Conservation (phyloP, 92 coral and sea anemone species). For the Porites lobata region DNA sequence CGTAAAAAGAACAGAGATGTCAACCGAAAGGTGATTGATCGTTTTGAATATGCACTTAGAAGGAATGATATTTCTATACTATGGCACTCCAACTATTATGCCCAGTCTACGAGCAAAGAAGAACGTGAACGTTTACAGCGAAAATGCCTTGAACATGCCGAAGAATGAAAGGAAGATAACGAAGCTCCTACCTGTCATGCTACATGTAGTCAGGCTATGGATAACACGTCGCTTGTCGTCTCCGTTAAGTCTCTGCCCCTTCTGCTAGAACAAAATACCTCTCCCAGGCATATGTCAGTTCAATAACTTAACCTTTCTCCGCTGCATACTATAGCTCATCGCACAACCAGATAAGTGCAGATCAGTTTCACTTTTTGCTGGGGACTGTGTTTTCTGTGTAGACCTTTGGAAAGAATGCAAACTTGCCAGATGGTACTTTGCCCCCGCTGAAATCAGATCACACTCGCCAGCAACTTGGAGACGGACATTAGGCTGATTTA, state of each 20-base stretch:
- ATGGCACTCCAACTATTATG: conserved; percentile 60
- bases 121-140: conserved; percentile 51
- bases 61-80: conserved; percentile 35
- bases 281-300: no score
- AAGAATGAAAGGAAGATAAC: not conserved
- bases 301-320: conserved; percentile 58
- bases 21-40: conserved; percentile 44
- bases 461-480: conserved; percentile 64
- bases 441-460: conserved; percentile 64
- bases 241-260: no score
- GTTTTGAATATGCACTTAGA: conserved; percentile 40
- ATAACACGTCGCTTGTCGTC: no score
- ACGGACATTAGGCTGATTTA: conserved; percentile 1
- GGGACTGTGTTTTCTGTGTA: conserved; percentile 21
- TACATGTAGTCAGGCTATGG: conserved; percentile 25
- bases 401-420: conserved; percentile 46
- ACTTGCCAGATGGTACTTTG: conserved; percentile 59
- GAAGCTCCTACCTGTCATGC: conserved; percentile 18
- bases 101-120: conserved; percentile 54
- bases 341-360: conserved; percentile 67
- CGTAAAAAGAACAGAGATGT: conserved; percentile 38
- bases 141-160: not conserved
- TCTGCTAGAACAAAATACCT: no score
- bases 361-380: conserved; percentile 50
- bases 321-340: conserved; percentile 71